phyloP scores from a whole-genome alignment of 2,888 invertebrate species.

The Melipona bicolor region DNA sequence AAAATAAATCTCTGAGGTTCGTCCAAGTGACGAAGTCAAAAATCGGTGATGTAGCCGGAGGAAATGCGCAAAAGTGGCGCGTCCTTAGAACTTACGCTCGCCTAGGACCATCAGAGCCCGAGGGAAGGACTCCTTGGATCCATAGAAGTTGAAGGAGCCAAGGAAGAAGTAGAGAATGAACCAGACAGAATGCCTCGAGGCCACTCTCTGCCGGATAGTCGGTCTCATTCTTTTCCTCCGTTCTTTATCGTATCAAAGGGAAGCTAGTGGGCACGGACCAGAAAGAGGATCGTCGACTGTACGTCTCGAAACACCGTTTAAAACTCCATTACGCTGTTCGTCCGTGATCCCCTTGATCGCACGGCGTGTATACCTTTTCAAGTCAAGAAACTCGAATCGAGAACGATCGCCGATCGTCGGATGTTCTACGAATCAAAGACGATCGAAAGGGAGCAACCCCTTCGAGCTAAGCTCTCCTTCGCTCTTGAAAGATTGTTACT shows the following conservation, averaged over 20 bases:
- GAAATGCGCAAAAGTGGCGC: slow-evolving; percentile 10
- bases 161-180: slow-evolving; percentile 55
- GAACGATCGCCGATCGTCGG: slow-evolving; percentile 61
- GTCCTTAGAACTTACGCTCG: slow-evolving; percentile 34
- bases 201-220: slow-evolving; percentile 54
- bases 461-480: background rate
- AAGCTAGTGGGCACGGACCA: slow-evolving; percentile 51
- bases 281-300: slow-evolving; percentile 61
- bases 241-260: slow-evolving; percentile 64
- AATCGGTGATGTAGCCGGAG: background rate
- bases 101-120: slow-evolving; percentile 55
- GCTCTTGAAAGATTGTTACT: background rate
- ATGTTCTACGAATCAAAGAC: slow-evolving; percentile 16
- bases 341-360: slow-evolving; percentile 68
- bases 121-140: slow-evolving; percentile 60
- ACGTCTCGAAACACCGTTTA: slow-evolving; percentile 70
- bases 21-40: background rate
- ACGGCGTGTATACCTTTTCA: slow-evolving; percentile 27
- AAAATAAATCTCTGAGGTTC: background rate
- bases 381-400: slow-evolving; percentile 38
- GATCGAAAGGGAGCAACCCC: slow-evolving; percentile 2
- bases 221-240: slow-evolving; percentile 34
- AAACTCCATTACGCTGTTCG: slow-evolving; percentile 71
- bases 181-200: slow-evolving; percentile 58
- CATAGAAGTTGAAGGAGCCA: slow-evolving; percentile 42